Evolutionary conservation across 2,797 vertebrate genomes (phyloP).

Genomic region (Eupleurogrammus muticus): DNA sequence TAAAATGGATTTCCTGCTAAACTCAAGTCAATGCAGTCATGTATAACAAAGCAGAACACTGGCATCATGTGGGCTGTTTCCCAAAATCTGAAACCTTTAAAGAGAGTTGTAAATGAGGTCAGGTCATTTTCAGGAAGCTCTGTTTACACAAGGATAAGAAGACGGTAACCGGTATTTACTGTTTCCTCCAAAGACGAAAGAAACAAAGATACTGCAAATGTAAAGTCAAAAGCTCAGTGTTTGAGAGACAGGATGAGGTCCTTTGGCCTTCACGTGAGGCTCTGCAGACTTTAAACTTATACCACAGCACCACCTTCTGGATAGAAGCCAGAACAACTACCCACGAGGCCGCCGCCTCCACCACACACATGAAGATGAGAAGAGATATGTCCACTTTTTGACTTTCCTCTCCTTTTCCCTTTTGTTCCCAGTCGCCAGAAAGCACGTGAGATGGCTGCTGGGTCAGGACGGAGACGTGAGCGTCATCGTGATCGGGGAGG

Average conservation of each 20-base stretch:
- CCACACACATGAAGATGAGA: neutral
- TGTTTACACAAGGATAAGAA: neutral
- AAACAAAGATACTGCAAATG: neutral
- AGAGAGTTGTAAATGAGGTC: neutral
- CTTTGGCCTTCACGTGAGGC: neutral
- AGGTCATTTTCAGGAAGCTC: conserved; percentile 7
- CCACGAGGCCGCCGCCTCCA: neutral
- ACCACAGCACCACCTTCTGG: conserved; percentile 76
- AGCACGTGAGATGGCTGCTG: conserved; percentile 80
- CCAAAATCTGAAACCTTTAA: neutral
- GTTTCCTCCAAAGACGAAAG: neutral
- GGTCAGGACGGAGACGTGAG: conserved; percentile 85
- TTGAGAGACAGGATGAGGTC: neutral
- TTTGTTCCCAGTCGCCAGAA: conserved; percentile 51
- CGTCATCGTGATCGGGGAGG: conserved; percentile 81
- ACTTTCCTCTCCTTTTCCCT: neutral
- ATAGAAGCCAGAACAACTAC: conserved; percentile 31
- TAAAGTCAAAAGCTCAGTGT: neutral
- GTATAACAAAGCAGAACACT: neutral
- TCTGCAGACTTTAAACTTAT: conserved; percentile 32
- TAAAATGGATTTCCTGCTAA: neutral
- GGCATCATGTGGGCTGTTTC: neutral
- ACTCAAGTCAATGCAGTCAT: too few species aligned
- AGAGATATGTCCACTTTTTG: neutral
- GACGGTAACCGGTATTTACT: neutral